Conservation (phyloP, 2,888 invertebrate genomes). For the Agrenia bidenticulata region DNA sequence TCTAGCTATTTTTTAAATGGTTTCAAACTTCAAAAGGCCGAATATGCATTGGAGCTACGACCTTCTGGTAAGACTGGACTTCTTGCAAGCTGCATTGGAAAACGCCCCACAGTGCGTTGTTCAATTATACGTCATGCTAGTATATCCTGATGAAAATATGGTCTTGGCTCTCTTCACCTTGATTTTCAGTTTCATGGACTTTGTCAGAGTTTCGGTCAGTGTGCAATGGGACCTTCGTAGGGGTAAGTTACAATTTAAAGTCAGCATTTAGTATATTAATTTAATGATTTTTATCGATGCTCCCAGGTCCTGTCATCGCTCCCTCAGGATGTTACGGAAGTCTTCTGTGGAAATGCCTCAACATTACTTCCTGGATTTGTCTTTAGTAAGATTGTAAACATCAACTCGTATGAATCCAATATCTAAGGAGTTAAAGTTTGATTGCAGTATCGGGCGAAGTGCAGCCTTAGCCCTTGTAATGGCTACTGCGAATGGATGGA, state of each 20-base stretch:
- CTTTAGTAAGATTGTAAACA: constrained; percentile 36
- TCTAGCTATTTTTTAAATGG: no score
- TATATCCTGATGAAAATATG: constrained; percentile 41
- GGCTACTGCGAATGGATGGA: constrained; percentile 24
- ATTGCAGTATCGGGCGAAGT: constrained; percentile 38
- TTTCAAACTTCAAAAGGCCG: constrained; percentile 29
- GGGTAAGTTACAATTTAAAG: constrained; percentile 25
- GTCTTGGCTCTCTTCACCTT: constrained; percentile 41
- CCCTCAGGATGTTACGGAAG: constrained; percentile 39
- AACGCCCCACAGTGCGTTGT: constrained; percentile 51
- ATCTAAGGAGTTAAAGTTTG: constrained; percentile 4
- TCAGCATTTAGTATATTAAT: no score
- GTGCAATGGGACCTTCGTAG: constrained; percentile 47
- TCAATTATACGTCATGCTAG: constrained; percentile 44
- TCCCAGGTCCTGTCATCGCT: constrained; percentile 44
- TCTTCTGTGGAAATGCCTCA: constrained; percentile 34
- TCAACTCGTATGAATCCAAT: not conserved
- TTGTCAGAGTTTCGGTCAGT: constrained; percentile 44
- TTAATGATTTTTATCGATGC: not conserved
- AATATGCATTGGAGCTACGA: constrained; percentile 48
- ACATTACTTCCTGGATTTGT: constrained; percentile 44
- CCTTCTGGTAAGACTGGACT: constrained; percentile 46
- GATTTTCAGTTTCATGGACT: constrained; percentile 46
- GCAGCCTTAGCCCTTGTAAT: constrained; percentile 37
- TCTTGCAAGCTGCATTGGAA: constrained; percentile 49